Evolutionary conservation across 2,888 invertebrate species (phyloP).

Genomic region (Zele albiditarsus): DNA sequence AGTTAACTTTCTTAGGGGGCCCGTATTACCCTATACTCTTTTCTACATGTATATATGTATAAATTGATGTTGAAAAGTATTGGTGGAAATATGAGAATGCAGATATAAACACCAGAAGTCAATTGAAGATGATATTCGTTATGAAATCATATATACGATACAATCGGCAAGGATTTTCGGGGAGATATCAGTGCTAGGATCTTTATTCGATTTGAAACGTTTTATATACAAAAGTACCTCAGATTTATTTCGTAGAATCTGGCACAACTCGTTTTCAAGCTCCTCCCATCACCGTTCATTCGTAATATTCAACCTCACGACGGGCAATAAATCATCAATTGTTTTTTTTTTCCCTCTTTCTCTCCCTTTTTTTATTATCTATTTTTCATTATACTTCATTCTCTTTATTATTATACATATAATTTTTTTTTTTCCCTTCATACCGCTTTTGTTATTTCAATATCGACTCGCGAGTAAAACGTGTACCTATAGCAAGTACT

Average conservation of each 20-base stretch:
- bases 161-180: conserved; percentile 40
- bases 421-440: conserved; percentile 25
- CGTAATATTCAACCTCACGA: conserved; percentile 40
- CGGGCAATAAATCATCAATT: conserved; percentile 44
- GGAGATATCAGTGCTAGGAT: conserved; percentile 47
- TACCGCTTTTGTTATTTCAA: conserved; percentile 43
- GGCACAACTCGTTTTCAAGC: conserved; percentile 40
- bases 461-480: conserved; percentile 33
- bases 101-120: conserved; percentile 27
- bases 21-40: not conserved
- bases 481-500: conserved; percentile 33
- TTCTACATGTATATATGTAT: not conserved
- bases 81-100: conserved; percentile 8
- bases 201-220: conserved; percentile 45
- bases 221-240: conserved; percentile 44
- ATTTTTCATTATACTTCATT: not conserved
- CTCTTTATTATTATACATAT: conserved; percentile 5
- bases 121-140: conserved; percentile 41
- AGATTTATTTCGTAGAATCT: conserved; percentile 44
- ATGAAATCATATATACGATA: conserved; percentile 45
- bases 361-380: not conserved
- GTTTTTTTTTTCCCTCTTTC: conserved; percentile 27
- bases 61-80: not conserved
- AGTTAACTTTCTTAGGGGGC: not conserved
- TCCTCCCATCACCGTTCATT: conserved; percentile 35